Evolutionary conservation across 2,797 vertebrate genomes (phyloP).

Genomic region (Peromyscus aztecus): DNA sequence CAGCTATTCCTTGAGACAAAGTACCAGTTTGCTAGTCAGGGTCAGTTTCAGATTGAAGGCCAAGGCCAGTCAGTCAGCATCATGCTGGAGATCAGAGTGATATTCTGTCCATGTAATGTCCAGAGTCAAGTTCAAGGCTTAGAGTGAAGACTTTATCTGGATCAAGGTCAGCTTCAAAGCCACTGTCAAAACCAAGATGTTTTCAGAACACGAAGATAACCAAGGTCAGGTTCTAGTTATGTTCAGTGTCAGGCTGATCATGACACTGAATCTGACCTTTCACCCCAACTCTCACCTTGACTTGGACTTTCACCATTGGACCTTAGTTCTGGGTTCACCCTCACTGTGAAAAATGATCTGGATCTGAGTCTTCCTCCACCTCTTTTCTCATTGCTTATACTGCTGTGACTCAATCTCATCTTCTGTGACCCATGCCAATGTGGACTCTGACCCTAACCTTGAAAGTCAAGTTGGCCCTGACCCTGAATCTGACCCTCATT

Average conservation of each 20-base stretch:
- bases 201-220: not conserved
- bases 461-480: not conserved
- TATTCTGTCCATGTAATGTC: not conserved
- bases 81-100: not conserved
- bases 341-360: not conserved
- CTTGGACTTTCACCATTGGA: not conserved
- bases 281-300: not conserved
- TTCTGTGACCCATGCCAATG: not conserved
- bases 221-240: not conserved
- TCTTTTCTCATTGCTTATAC: not conserved
- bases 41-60: not conserved
- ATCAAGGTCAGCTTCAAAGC: not conserved
- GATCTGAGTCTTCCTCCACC: not conserved
- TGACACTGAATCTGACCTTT: not conserved
- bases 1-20: not conserved
- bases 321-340: not conserved
- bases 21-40: not conserved
- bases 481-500: not conserved
- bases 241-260: not conserved
- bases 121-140: not conserved
- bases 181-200: not conserved
- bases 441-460: not conserved
- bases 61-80: not conserved
- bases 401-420: not conserved
- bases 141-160: not conserved